phyloP scores from a whole-genome alignment of 2,797 vertebrate genomes.

The Tinamus major region DNA sequence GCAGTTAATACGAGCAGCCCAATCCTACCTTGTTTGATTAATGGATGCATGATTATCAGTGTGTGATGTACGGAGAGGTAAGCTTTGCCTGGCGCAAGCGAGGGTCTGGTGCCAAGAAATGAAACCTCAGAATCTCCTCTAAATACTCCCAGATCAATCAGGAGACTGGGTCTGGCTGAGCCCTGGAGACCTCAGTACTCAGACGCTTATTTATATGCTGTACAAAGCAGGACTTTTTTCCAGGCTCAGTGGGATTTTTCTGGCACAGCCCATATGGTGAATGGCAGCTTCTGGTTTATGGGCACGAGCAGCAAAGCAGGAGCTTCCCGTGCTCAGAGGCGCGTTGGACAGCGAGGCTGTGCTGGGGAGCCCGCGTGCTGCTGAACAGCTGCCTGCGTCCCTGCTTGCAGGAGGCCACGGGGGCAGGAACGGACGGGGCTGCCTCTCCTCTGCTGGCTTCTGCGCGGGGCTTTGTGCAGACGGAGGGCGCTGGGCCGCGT shows the following conservation, averaged over 20 bases:
- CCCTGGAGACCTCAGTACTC: neutral
- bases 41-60: neutral
- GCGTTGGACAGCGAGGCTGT: neutral
- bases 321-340: neutral
- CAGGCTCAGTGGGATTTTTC: slow-evolving; percentile 8
- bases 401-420: neutral
- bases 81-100: neutral
- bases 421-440: neutral
- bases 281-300: neutral
- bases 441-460: neutral
- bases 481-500: neutral
- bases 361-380: neutral
- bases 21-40: neutral
- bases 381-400: neutral
- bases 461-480: neutral
- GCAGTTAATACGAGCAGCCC: neutral
- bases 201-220: slow-evolving; percentile 1
- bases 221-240: neutral
- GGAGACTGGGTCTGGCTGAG: neutral
- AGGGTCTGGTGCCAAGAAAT: neutral
- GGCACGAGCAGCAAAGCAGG: neutral
- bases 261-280: slow-evolving; percentile 16
- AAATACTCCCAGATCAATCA: neutral
- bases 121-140: neutral
- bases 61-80: neutral